Conservation (phyloP, 2,113 vertebrate genomes). For the Rhabdomys dilectus region DNA sequence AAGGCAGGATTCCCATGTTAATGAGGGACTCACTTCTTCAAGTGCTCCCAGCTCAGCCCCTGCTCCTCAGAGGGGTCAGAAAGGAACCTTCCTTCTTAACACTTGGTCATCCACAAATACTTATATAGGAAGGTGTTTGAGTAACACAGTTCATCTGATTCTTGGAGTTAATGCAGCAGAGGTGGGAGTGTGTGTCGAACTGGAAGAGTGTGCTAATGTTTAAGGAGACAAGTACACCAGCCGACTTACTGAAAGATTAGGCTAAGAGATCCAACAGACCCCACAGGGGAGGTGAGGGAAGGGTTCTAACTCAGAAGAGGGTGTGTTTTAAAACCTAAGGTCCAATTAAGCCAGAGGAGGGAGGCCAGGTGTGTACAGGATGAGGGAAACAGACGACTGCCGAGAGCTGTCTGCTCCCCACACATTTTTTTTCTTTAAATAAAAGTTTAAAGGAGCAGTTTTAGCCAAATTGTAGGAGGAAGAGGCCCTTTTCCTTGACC, state of each 20-base stretch:
- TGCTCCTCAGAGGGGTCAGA: too few relatives aligned
- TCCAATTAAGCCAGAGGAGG: background rate
- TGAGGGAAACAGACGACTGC: too few relatives aligned
- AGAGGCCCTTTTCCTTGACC: background rate
- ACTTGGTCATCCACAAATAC: background rate
- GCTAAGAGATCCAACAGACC: background rate
- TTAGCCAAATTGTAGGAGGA: background rate
- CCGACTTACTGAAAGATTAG: background rate
- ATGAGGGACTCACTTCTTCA: background rate
- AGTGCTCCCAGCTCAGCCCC: background rate
- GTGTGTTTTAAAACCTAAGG: background rate
- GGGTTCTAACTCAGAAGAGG: background rate
- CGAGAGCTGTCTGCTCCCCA: background rate
- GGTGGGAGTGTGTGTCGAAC: background rate
- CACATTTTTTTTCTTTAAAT: too few relatives aligned
- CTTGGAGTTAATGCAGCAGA: background rate
- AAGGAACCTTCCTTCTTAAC: background rate
- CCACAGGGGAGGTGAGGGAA: background rate
- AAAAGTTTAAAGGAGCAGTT: background rate
- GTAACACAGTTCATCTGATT: background rate
- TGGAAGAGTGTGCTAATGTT: background rate
- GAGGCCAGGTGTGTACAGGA: background rate
- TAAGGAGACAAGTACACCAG: background rate
- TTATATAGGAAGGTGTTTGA: background rate
- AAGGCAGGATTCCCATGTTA: background rate